Percentiles rank a stretch among this genome's conserved stretches.
phyloP scores from a whole-genome alignment of 1,140 invertebrate genomes.

The Campoletis sonorensis region DNA sequence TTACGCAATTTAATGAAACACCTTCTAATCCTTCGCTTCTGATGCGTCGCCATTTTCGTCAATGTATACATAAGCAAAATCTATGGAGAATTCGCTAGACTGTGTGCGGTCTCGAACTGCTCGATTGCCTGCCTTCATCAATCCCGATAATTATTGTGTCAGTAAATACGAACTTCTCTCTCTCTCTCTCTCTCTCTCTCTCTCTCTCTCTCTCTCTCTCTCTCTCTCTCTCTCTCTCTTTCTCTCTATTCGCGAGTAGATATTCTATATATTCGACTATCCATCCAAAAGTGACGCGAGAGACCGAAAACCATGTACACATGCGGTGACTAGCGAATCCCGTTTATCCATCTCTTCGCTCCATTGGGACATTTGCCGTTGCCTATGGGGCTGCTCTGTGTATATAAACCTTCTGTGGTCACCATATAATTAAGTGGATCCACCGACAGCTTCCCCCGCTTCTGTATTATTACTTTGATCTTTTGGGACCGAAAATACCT shows the following conservation, averaged over 20 bases:
- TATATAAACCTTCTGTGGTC: constrained; percentile 39
- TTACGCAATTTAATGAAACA: too few relatives aligned
- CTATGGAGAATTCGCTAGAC: constrained; percentile 71
- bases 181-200: constrained; percentile 52
- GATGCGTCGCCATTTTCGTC: not conserved
- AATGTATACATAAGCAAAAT: constrained; percentile 44
- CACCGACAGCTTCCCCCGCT: not conserved
- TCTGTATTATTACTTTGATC: constrained; percentile 48
- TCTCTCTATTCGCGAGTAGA: not conserved
- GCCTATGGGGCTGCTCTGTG: constrained; percentile 19
- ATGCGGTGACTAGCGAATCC: constrained; percentile 21
- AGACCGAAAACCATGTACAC: constrained; percentile 41
- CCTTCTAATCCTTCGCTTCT: constrained; percentile 2
- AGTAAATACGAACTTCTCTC: constrained; percentile 67
- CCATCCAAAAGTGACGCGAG: constrained; percentile 37
- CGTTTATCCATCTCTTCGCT: constrained; percentile 5
- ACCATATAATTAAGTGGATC: constrained; percentile 61
- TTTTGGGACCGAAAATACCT: not conserved
- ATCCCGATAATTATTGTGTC: constrained; percentile 74
- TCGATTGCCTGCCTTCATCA: constrained; percentile 66
- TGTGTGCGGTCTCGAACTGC: constrained; percentile 71
- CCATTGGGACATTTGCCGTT: constrained; percentile 21
- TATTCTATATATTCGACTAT: constrained; percentile 8
- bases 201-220: not conserved
- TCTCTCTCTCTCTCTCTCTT: not conserved